Base-by-base conservation (phyloP, 2,113 vertebrate genomes). In the Lophura nycthemera region DNA sequence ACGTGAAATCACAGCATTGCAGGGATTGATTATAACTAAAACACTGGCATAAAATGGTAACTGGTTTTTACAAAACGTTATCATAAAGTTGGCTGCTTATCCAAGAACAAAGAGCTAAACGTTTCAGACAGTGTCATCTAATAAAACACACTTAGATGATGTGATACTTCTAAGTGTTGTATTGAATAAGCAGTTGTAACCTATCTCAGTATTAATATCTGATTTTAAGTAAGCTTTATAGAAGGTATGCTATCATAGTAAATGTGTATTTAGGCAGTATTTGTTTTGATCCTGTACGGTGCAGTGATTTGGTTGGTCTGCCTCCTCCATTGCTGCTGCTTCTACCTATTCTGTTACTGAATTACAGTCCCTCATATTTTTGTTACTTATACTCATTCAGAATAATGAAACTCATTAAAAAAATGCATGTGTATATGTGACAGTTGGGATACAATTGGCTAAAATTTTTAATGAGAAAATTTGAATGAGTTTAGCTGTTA, bases 381-480 rank as follows among this genome's bases (percentile, higher is more conserved):
- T 95, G 13, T 90, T 83, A 63, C 56, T 94, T 92, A 56, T 76
- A 8, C 78, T 76, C 4, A 72, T 71, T 81, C 63, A 67, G 81
- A 48, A 87, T 50, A 1, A 2, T 21, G 27, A 30, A 38, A 43
- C 14, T 63, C 18, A 8, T 1, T 45, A 14, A 85, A 47, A 47
- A 67, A 88, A 57, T 13, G 8, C 4, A 16, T 10, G 18, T 54
- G 36, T 6, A 11, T 71, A 34, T 7, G 40, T 92, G 60, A 61
- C 92, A 89, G 24, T 34, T 3, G 3, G 29, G 32, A 90, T 77
- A n/a, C 50, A 93, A 36, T 71, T n/a, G 85, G 27, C 32, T 93
- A 60, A 89, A 61, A 50, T 72, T 71, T 88, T 82, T 65, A 75
- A 83, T 81, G 36, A 85, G 73, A 87, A 91, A 77, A 81, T 83